Base-by-base conservation (phyloP, 2,888 invertebrate genomes). In the Abrostola triplasia region DNA sequence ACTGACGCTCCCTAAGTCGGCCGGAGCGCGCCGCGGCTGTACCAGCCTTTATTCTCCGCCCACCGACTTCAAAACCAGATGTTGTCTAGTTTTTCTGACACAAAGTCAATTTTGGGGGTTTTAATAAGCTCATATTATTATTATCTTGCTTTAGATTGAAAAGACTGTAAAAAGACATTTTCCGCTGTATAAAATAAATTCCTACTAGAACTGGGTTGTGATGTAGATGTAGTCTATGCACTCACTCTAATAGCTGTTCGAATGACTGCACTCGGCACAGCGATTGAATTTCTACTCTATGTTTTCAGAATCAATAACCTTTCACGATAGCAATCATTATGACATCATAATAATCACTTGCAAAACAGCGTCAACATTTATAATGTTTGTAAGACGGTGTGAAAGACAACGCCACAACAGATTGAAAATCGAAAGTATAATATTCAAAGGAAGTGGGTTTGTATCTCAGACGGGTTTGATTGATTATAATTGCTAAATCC, bases 1-100 rank as follows among this genome's bases (percentile, higher is more conserved):
- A 88, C 89, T 87, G 87, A 86, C 88, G 86, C 85, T 82, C 86
- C 88, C 88, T 80, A 79, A 84, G 79, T 81, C 83, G 70, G 75
- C 67, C 63, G 59, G 44, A 65, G 41, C 47, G 72, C 77, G 81
- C 78, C 79, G 73, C 82, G 84, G 86, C 86, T 83, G 84, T 76
- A 81, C 84, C 78, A 81, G 82, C 82, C 85, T 88, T 88, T 83
- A 81, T 84, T 70, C 63, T 70, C 78, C 77, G 77, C 80, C 75
- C 81, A 83, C 81, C 62, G 53, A 48, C 64, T 67, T 72, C 59
- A 24, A 64, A 66, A 65, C 70, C 79, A 76, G 70, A 70, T 76
- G 79, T 69, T 74, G 62, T 40, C 10, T 13, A 44, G 52, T 59
- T 66, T 67, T 64, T 63, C 63, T 56, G 37, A 35, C 24, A 51